Base-by-base conservation (phyloP, 2,888 invertebrate genomes). In the Stenurella melanura region DNA sequence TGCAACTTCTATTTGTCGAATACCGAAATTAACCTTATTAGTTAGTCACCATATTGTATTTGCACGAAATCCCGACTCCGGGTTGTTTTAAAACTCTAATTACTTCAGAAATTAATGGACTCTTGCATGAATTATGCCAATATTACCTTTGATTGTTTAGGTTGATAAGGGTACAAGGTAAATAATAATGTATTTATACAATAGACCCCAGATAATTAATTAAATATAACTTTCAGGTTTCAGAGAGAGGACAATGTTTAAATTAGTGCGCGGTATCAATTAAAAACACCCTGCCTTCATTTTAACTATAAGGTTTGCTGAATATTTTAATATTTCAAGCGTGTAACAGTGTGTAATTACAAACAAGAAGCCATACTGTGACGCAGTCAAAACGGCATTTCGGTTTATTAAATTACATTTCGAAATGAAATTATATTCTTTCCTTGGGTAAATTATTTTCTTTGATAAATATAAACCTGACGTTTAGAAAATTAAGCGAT, bases 281-380 rank as follows among this genome's bases (percentile, higher is more conserved):
- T 69, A 69, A 69, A 69, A 69, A 69, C 69, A 38, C 69, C 69
- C 69, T 57, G 17, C 34, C 57, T 54, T 21, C 67, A 54, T 67
- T 67, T 42, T 54, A 57, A 30, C 58, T 58, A 18, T 17, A 19
- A 38, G 69, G 57, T 58, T 57, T 26, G 58, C 19, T 56, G 58
- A 19, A 57, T 56, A 57, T 69, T 69, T 69, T 18, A 69, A 58
- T 69, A 69, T 26, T 69, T 58, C 30, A 69, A 38, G 57, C 69
- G 57, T 69, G 69, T 69, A 69, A 69, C 69, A 6, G 69, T 58
- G 38, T 69, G 69, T 69, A 69, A 69, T 69, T 69, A 69, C 34
- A 69, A 57, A 30, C 68, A 54, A 34, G 57, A 38, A 69, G 58
- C 69, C 69, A 17, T 18, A 21, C 30, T 21, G 30, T n/a, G 69